Conservation (phyloP, 2,888 invertebrate species). For the Coenonympha glycerion region DNA sequence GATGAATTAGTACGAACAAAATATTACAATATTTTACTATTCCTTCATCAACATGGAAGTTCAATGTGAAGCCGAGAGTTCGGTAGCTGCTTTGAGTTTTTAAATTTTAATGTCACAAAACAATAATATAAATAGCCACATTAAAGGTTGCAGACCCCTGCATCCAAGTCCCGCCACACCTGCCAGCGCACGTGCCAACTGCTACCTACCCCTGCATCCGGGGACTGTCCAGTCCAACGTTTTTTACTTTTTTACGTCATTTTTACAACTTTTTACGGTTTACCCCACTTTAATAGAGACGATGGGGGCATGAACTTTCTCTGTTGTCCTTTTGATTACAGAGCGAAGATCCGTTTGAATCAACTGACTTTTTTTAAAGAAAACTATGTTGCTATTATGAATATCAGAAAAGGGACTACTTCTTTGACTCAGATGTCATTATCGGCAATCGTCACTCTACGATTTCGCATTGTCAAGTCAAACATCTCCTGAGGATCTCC, state of each 20-base stretch:
- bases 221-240: slow-evolving; percentile 27
- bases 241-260: slow-evolving; percentile 22
- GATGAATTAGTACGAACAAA: too few species aligned
- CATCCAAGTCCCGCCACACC: slow-evolving; percentile 13
- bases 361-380: not conserved
- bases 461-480: too few species aligned
- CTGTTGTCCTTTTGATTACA: slow-evolving; percentile 5
- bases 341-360: slow-evolving; percentile 1
- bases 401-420: too few species aligned
- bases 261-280: slow-evolving; percentile 8
- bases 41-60: too few species aligned
- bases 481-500: too few species aligned
- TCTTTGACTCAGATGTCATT: too few species aligned
- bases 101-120: too few species aligned
- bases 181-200: slow-evolving; percentile 27
- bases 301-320: slow-evolving; percentile 10
- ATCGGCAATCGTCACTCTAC: too few species aligned
- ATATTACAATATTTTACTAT: too few species aligned
- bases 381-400: too few species aligned
- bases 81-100: too few species aligned
- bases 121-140: not conserved
- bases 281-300: slow-evolving; percentile 6
- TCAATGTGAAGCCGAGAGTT: too few species aligned
- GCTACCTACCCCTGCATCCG: slow-evolving; percentile 28
- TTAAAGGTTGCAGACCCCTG: slow-evolving; percentile 11